Base-by-base conservation (phyloP, 2,113 vertebrate species). In the Megaleporinus macrocephalus region DNA sequence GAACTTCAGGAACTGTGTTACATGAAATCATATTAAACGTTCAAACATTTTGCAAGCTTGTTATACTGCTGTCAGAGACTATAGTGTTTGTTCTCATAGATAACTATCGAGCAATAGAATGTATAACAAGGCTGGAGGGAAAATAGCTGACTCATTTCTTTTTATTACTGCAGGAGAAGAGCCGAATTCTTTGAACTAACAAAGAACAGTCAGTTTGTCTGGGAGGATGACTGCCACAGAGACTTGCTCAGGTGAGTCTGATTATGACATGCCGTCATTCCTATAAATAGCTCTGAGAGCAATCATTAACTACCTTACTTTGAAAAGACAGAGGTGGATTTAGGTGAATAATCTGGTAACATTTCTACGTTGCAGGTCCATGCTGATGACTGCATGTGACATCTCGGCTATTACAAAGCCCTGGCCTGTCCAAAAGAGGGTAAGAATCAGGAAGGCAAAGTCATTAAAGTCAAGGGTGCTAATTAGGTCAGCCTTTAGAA, bases 321-420 rank as follows among this genome's bases (percentile, higher is more conserved):
- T 33, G 14, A 55, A 24, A 55, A 41, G 4, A 49, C 18, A 30
- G 12, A 29, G 15, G 24, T 79, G 33, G 11, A 16, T 70, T 59
- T 22, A 22, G 33, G 11, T 29, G 22, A 33, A 24, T 44, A 18
- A 1, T 44, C 20, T 22, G 85, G 12, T 82, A 1, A 76, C 14
- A 24, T 73, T 29, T 26, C 11, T 62, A 24, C 13, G 14, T 47
- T 80, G 59, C 89, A 99, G 98, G 91, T 98, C 97, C 1, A 99
- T 99, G 98, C 88, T 99, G 92, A 99, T 99, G 98, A 99, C 98
- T 57, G 97, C 98, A 0, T 99, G 98, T 82, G 98, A 99, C 85
- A 95, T 99, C 71, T 99, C 98, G 36, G 98, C 98, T 29, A 99
- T 99, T 88, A 98, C 97, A n/a, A 99, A 99, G 83, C 98, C 98